Conservation (phyloP, 2,888 invertebrate species). For the Hypselothyrea guttata region DNA sequence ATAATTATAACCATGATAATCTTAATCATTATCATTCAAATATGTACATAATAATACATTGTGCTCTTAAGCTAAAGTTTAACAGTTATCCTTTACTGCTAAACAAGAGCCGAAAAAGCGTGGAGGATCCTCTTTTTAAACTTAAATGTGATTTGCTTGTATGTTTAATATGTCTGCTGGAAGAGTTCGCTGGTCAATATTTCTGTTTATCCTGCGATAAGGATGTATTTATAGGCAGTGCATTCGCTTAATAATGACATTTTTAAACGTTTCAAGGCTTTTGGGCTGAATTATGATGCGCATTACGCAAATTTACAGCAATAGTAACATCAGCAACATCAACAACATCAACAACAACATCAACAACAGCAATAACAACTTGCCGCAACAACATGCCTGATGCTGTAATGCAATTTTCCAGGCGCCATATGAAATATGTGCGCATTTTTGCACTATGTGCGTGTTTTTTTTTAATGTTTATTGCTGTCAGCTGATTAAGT, state of each 20-base stretch:
- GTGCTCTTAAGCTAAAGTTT: too few species aligned
- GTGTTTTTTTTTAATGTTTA: constrained; percentile 33
- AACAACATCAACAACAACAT: constrained; percentile 7
- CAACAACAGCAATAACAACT: constrained; percentile 5
- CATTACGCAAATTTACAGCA: constrained; percentile 23
- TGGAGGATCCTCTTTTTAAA: too few species aligned
- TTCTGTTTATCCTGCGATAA: too few species aligned
- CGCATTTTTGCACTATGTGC: constrained; percentile 2
- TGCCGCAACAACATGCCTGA: not conserved
- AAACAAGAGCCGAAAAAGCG: too few species aligned
- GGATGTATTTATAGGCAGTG: constrained; percentile 28
- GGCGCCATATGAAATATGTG: constrained; percentile 12
- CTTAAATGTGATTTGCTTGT: too few species aligned
- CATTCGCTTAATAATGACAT: constrained; percentile 19
- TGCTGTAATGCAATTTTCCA: constrained; percentile 10
- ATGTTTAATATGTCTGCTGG: too few species aligned
- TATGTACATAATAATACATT: too few species aligned
- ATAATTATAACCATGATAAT: too few species aligned
- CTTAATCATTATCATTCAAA: too few species aligned
- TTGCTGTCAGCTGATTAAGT: constrained; percentile 44
- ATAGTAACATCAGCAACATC: too few species aligned
- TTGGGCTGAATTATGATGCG: constrained; percentile 27
- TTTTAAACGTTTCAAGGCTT: constrained; percentile 16
- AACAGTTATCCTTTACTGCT: too few species aligned
- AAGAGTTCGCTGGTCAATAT: too few species aligned